These are phyloP conservation scores for Oophaga pumilio DNA, from an alignment of 2,113 vertebrate genomes.

Conservation along the genomic window DNA sequence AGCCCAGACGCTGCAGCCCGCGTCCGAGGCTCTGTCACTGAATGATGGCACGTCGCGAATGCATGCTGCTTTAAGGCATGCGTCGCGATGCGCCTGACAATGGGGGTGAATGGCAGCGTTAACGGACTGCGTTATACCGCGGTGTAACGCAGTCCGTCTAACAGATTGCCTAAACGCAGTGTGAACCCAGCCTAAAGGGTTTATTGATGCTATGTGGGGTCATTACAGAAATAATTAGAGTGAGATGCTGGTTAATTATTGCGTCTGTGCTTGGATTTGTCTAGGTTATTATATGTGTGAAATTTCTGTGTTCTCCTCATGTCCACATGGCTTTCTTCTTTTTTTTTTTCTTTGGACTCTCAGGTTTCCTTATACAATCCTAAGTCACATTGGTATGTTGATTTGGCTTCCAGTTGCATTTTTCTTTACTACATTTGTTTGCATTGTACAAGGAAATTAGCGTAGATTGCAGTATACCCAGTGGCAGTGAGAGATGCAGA, in stretches of 20 bases:
- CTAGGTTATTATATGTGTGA: conserved; percentile 5
- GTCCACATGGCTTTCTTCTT: background rate
- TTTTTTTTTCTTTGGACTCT: background rate
- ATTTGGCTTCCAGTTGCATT: background rate
- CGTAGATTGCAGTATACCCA: background rate
- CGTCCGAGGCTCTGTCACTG: no score
- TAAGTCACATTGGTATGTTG: background rate
- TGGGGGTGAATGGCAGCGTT: no score
- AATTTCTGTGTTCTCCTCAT: background rate
- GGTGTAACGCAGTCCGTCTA: no score
- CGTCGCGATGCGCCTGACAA: no score
- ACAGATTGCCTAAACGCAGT: no score
- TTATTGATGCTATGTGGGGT: background rate
- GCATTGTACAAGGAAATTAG: background rate
- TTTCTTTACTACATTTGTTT: background rate
- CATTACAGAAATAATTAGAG: background rate
- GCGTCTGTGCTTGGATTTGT: background rate
- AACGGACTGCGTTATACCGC: no score
- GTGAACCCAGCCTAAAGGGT: no score
- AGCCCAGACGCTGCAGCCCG: no score
- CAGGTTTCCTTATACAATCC: background rate
- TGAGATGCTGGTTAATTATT: background rate
- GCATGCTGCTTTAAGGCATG: no score
- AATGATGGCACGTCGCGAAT: no score
- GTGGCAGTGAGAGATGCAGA: background rate